Percentiles rank a stretch among this genome's conserved stretches.
Evolutionary conservation across 2,888 invertebrate species (phyloP).

Genomic region (Idaea straminata): DNA sequence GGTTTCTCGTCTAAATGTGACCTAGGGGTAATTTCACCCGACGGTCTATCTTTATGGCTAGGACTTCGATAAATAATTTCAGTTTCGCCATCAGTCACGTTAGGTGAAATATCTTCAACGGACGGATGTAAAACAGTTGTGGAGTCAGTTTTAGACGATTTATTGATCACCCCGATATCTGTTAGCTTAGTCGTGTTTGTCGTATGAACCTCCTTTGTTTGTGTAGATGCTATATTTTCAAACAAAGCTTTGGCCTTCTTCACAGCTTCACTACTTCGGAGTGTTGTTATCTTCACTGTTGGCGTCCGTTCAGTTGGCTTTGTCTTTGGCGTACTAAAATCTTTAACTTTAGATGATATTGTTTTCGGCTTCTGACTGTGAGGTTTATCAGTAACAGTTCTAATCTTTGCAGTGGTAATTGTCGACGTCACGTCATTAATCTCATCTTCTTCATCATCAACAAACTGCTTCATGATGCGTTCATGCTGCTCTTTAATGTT

Average conservation of each 20-base stretch:
- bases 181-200: slow-evolving; percentile 64
- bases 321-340: slow-evolving; percentile 38
- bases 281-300: slow-evolving; percentile 60
- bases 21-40: slow-evolving; percentile 35
- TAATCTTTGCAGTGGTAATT: slow-evolving; percentile 25
- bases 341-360: slow-evolving; percentile 48
- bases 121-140: slow-evolving; percentile 45
- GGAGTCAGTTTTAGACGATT: slow-evolving; percentile 51
- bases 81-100: slow-evolving; percentile 40
- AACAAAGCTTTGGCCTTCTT: slow-evolving; percentile 85
- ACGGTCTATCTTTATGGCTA: slow-evolving; percentile 31
- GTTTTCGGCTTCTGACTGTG: slow-evolving; percentile 46
- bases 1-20: slow-evolving; percentile 37
- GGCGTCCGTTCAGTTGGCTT: slow-evolving; percentile 48
- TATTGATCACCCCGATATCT: slow-evolving; percentile 72
- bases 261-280: slow-evolving; percentile 83
- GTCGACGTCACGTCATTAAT: slow-evolving; percentile 17
- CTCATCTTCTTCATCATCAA: slow-evolving; percentile 49
- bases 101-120: slow-evolving; percentile 42
- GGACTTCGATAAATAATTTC: slow-evolving; percentile 36
- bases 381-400: slow-evolving; percentile 26
- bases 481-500: slow-evolving; percentile 70
- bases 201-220: slow-evolving; percentile 42
- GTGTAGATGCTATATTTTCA: slow-evolving; percentile 81
- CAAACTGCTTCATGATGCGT: slow-evolving; percentile 63